Conservation (phyloP, 1,140 invertebrate species). For the Anagrus nilaparvatae region DNA sequence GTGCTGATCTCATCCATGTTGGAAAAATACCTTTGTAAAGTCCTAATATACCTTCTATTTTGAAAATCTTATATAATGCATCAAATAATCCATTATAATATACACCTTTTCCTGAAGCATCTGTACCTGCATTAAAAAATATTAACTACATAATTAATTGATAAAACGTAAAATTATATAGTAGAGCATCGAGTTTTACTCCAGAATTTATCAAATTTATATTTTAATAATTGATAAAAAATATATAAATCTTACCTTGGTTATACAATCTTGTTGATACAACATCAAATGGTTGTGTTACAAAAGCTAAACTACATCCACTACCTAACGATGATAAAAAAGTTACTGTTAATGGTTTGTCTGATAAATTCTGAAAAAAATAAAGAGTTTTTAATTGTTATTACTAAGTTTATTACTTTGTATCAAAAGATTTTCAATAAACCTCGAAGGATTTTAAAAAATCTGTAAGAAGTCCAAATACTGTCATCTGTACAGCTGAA, state of each 20-base stretch:
- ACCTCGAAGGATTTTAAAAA: conserved; percentile 47
- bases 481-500: conserved; percentile 74
- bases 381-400: background rate
- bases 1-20: conserved; percentile 69
- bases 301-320: conserved; percentile 66
- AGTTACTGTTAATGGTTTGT: conserved; percentile 55
- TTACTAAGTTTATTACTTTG: background rate
- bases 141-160: conserved; percentile 19
- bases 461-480: conserved; percentile 60
- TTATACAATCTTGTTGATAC: conserved; percentile 84
- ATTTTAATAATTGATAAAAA: background rate
- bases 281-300: conserved; percentile 85
- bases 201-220: background rate
- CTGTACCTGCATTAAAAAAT: conserved; percentile 44
- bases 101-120: conserved; percentile 51
- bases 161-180: conserved; percentile 1
- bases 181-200: background rate
- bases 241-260: conserved; percentile 55
- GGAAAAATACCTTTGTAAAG: conserved; percentile 77
- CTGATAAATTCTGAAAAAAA: conserved; percentile 8
- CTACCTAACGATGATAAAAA: conserved; percentile 68
- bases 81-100: conserved; percentile 64
- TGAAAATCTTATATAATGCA: conserved; percentile 62
- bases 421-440: conserved; percentile 13
- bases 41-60: conserved; percentile 62